phyloP scores from a whole-genome alignment of 2,888 invertebrate genomes.

The Tolmerus cingulatus region DNA sequence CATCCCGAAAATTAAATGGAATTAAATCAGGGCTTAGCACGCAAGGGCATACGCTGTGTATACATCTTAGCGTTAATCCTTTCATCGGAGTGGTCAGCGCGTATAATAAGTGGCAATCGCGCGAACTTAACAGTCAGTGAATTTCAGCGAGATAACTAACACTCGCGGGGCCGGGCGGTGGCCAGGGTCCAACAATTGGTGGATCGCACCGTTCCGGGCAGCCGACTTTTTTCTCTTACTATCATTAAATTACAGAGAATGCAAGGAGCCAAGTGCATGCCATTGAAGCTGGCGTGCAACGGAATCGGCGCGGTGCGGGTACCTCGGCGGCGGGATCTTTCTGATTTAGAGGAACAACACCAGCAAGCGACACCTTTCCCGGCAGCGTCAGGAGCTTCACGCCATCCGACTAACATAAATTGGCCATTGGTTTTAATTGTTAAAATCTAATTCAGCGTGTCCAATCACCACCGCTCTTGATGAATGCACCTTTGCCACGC shows the following conservation, averaged over 20 bases:
- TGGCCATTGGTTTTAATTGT: slow-evolving; percentile 49
- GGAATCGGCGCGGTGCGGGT: not conserved
- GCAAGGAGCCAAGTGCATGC: not conserved
- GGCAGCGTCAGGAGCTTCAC: slow-evolving; percentile 32
- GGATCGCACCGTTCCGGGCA: not conserved
- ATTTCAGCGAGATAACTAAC: slow-evolving; percentile 35
- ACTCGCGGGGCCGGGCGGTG: not conserved
- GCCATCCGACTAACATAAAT: slow-evolving; percentile 49
- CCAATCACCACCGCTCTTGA: slow-evolving; percentile 57
- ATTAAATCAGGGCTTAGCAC: slow-evolving; percentile 54
- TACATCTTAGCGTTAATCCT: slow-evolving; percentile 44
- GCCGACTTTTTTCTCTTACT: slow-evolving; percentile 25
- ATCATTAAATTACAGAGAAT: slow-evolving; percentile 43
- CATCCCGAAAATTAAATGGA: slow-evolving; percentile 53
- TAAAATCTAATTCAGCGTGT: slow-evolving; percentile 48
- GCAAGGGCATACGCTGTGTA: slow-evolving; percentile 49
- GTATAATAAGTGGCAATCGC: slow-evolving; percentile 45
- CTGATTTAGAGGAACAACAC: slow-evolving; percentile 34
- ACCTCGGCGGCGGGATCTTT: slow-evolving; percentile 24
- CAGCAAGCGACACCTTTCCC: slow-evolving; percentile 29
- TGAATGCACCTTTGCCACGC: slow-evolving; percentile 60
- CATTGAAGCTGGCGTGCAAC: slow-evolving; percentile 14
- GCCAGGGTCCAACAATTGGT: not conserved
- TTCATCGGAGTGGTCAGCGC: slow-evolving; percentile 42
- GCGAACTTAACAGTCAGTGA: slow-evolving; percentile 41